Percentiles rank a stretch among this genome's conserved stretches.
Evolutionary conservation across 2,888 invertebrate genomes (phyloP).

Genomic region (Standfussiana lucernea): DNA sequence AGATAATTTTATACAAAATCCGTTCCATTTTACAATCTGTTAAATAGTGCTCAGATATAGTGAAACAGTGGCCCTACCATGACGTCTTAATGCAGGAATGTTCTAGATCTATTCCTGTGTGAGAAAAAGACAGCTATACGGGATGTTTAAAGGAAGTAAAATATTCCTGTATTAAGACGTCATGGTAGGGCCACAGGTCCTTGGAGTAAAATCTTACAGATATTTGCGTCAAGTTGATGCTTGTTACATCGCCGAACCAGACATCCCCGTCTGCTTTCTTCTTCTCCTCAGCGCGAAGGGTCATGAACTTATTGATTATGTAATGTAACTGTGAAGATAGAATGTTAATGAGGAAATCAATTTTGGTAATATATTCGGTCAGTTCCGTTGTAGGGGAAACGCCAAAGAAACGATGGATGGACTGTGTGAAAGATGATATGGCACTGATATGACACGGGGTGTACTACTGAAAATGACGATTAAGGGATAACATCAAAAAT

Average conservation of each 20-base stretch:
- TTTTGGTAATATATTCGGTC: background rate
- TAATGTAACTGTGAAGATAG: slow-evolving; percentile 79
- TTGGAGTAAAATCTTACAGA: slow-evolving; percentile 69
- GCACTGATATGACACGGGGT: too few relatives aligned
- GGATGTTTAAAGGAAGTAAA: too few relatives aligned
- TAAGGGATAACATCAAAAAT: too few relatives aligned
- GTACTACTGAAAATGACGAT: background rate
- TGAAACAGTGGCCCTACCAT: background rate
- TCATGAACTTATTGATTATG: slow-evolving; percentile 92
- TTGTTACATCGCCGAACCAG: slow-evolving; percentile 93
- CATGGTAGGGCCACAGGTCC: background rate
- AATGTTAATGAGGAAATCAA: background rate
- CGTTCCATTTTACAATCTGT: background rate
- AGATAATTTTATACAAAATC: background rate
- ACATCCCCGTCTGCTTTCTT: slow-evolving; percentile 86
- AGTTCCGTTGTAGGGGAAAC: background rate
- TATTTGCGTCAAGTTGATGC: slow-evolving; percentile 93
- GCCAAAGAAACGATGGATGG: background rate
- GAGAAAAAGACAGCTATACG: too few relatives aligned
- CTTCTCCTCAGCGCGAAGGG: slow-evolving; percentile 91
- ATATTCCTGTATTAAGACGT: too few relatives aligned
- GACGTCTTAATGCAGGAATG: too few relatives aligned
- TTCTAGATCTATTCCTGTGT: too few relatives aligned
- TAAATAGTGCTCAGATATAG: background rate
- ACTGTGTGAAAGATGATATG: background rate